phyloP scores from a whole-genome alignment of 2,113 vertebrate species.

The Nothocercus nigrocapillus region DNA sequence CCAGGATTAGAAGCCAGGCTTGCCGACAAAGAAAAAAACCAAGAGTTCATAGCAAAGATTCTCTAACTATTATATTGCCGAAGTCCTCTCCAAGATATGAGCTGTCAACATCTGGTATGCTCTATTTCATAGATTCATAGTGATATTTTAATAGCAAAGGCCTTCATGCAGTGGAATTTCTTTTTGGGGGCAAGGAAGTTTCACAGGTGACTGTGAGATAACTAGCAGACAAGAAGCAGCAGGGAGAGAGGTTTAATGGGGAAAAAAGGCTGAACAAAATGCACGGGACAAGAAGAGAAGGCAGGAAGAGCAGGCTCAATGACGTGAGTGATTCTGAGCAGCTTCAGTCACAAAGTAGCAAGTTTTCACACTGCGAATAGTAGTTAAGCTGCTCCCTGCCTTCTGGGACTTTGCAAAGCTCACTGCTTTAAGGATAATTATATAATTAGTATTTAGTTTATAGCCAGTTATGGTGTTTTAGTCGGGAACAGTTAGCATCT shows the following conservation, averaged over 20 bases:
- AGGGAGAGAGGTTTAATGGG: not conserved
- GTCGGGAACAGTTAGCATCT: not conserved
- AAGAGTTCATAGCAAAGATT: slow-evolving; percentile 13
- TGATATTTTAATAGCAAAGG: not conserved
- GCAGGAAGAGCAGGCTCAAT: not conserved
- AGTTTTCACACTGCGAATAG: not conserved
- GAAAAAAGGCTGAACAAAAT: not conserved
- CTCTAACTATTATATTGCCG: not conserved
- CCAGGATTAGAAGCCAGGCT: slow-evolving; percentile 20
- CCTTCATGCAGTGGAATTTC: not conserved
- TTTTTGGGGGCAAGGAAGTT: not conserved
- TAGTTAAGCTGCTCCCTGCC: not conserved
- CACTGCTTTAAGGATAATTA: not conserved
- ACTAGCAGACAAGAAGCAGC: not conserved
- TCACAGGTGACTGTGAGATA: not conserved
- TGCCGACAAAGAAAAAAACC: slow-evolving; percentile 32
- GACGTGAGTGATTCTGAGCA: not conserved
- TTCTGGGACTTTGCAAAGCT: not conserved
- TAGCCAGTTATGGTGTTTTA: not conserved
- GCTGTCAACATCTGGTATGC: not conserved
- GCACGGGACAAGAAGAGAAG: not conserved
- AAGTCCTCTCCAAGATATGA: not conserved
- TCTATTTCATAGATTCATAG: not conserved
- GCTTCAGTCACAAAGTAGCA: not conserved
- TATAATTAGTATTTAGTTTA: not conserved